phyloP scores from a whole-genome alignment of 1,140 invertebrate species.

The Oedothorax gibbosus region DNA sequence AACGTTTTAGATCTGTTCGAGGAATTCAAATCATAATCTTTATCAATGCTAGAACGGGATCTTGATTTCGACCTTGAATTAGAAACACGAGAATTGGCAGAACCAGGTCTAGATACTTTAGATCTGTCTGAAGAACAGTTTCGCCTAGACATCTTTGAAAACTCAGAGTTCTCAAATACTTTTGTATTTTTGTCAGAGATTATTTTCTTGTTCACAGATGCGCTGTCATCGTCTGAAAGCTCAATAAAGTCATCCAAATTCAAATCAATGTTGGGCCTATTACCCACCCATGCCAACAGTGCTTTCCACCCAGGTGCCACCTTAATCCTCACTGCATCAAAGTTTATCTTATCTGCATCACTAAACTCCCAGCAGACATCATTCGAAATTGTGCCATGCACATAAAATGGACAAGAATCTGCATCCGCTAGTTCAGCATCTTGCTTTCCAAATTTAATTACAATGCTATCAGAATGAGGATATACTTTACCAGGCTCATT shows the following conservation, averaged over 20 bases:
- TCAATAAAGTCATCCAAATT: slow-evolving; percentile 36
- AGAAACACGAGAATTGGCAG: not conserved
- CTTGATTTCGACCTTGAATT: slow-evolving; percentile 4
- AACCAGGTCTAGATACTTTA: not conserved
- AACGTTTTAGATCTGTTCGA: not conserved
- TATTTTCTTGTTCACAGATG: not conserved
- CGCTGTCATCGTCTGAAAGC: slow-evolving; percentile 14
- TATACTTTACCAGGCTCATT: slow-evolving; percentile 36
- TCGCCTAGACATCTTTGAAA: not conserved
- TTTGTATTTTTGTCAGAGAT: not conserved
- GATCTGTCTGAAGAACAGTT: not conserved
- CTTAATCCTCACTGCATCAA: slow-evolving; percentile 47
- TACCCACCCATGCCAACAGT: slow-evolving; percentile 36
- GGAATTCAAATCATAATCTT: not conserved
- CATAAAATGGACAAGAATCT: slow-evolving; percentile 35
- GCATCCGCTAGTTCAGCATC: slow-evolving; percentile 32
- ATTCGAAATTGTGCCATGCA: slow-evolving; percentile 11
- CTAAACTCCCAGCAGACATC: slow-evolving; percentile 50
- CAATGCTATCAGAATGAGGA: slow-evolving; percentile 3
- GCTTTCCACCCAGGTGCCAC: slow-evolving; percentile 31
- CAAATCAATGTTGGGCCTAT: slow-evolving; percentile 8
- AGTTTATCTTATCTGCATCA: slow-evolving; percentile 22
- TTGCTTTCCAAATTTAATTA: slow-evolving; percentile 46
- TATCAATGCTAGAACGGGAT: not conserved
- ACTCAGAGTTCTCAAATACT: not conserved